A percentile compares a stretch with the other conserved stretches of the same genome.
phyloP scores from a whole-genome alignment of 2,113 vertebrate species.

The Etia nguti region DNA sequence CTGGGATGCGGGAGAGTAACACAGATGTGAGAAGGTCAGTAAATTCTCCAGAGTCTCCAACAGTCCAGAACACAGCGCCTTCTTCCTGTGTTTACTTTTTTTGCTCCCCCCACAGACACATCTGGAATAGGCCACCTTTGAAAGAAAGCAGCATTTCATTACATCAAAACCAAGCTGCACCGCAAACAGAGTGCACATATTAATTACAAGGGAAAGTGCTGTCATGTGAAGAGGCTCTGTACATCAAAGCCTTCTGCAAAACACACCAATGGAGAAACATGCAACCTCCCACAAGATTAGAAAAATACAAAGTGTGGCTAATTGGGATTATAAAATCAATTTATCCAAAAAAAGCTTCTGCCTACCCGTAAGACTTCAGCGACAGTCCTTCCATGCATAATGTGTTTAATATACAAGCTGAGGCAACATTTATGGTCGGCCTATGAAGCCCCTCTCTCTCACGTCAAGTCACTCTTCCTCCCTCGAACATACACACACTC shows the following conservation, averaged over 20 bases:
- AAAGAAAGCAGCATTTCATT: background rate
- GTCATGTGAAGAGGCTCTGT: background rate
- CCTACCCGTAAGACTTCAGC: constrained; percentile 13
- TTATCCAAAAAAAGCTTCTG: constrained; percentile 20
- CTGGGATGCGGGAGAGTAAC: background rate
- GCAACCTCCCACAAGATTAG: constrained; percentile 26
- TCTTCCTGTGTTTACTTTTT: background rate
- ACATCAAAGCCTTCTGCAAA: constrained; percentile 28
- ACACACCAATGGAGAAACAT: background rate
- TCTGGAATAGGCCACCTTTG: background rate
- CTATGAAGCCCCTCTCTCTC: background rate
- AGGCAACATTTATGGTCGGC: constrained; percentile 38
- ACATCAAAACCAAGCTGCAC: background rate
- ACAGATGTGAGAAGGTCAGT: background rate
- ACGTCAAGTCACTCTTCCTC: background rate
- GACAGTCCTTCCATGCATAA: constrained; percentile 11
- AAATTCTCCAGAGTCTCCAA: background rate
- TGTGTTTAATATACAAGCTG: constrained; percentile 27
- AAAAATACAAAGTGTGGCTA: constrained; percentile 38
- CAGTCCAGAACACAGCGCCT: background rate
- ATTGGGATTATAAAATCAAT: constrained; percentile 49
- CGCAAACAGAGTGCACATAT: background rate
- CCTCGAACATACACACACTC: background rate
- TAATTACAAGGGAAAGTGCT: background rate
- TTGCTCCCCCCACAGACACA: too few relatives aligned